Percentiles rank a stretch among this genome's conserved stretches.
These are phyloP conservation scores for Chloroceryle amazona DNA, from an alignment of 2,797 vertebrate genomes.

Conservation along the genomic window DNA sequence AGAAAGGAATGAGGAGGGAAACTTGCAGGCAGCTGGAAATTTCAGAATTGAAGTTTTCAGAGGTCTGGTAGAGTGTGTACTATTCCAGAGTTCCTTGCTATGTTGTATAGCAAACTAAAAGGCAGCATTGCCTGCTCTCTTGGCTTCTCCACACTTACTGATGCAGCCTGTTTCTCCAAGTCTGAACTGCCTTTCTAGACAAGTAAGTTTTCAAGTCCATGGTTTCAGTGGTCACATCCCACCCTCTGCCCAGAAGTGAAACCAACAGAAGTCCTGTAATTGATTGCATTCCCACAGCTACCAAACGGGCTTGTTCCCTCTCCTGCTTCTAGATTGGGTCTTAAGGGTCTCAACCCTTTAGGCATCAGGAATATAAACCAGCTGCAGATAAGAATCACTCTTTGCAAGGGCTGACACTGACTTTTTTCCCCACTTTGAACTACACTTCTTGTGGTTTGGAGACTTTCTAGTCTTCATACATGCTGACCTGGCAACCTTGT, in stretches of 20 bases:
- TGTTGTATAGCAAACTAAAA: background rate
- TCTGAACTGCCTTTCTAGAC: background rate
- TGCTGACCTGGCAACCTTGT: background rate
- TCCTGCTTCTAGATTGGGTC: background rate
- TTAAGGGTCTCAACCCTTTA: background rate
- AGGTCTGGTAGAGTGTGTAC: background rate
- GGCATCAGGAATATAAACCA: background rate
- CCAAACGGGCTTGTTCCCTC: background rate
- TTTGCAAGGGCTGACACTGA: background rate
- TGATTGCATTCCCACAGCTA: background rate
- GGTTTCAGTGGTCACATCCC: background rate
- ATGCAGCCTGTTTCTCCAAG: accelerated
- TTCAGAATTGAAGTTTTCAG: constrained; percentile 4
- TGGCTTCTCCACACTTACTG: accelerated
- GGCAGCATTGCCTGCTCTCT: background rate
- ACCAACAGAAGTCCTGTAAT: background rate
- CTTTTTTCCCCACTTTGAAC: background rate
- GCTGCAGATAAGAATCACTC: background rate
- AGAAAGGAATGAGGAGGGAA: constrained; percentile 4
- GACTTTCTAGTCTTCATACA: background rate
- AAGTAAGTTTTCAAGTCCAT: background rate
- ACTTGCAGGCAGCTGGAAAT: background rate
- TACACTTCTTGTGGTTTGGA: background rate
- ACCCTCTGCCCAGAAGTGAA: background rate
- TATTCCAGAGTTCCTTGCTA: background rate